Percentiles rank a stretch among this genome's conserved stretches.
These are phyloP conservation scores for Gastrophysa polygoni DNA, from an alignment of 2,888 invertebrate species.

Conservation along the genomic window DNA sequence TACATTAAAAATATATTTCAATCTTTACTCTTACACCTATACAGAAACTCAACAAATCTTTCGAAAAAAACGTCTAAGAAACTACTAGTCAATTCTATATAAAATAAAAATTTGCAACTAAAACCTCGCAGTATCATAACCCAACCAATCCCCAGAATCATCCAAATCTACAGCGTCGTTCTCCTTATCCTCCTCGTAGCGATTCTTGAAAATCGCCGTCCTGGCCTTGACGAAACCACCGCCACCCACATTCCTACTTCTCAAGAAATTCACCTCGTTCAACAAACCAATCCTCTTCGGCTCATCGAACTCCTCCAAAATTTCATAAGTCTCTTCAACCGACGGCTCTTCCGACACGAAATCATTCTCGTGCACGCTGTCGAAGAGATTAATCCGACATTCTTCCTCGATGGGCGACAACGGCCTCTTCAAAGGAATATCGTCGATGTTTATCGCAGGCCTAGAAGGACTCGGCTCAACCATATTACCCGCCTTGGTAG, in stretches of 20 bases:
- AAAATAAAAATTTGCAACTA: constrained; percentile 36
- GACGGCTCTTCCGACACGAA: too few relatives aligned
- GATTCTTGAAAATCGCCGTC: constrained; percentile 38
- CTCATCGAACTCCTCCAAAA: neutral
- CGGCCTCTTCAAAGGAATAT: constrained; percentile 47
- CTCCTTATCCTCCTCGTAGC: constrained; percentile 39
- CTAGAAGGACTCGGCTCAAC: constrained; percentile 10
- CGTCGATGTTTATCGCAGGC: constrained; percentile 48
- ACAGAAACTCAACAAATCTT: too few relatives aligned
- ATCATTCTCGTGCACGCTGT: constrained; percentile 16
- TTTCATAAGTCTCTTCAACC: too few relatives aligned
- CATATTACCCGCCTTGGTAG: constrained; percentile 3
- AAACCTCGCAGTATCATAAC: constrained; percentile 55
- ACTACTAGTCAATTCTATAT: too few relatives aligned
- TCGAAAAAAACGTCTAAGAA: too few relatives aligned
- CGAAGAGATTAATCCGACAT: constrained; percentile 43
- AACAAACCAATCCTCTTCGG: constrained; percentile 41
- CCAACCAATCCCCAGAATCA: constrained; percentile 55
- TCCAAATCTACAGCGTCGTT: constrained; percentile 28
- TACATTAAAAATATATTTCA: too few relatives aligned
- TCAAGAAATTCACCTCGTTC: constrained; percentile 48
- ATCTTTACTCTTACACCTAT: too few relatives aligned
- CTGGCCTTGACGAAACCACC: constrained; percentile 44
- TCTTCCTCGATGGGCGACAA: constrained; percentile 53
- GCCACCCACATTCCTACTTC: constrained; percentile 41